phyloP scores from a whole-genome alignment of 2,888 invertebrate genomes.

The Papilio demoleus region DNA sequence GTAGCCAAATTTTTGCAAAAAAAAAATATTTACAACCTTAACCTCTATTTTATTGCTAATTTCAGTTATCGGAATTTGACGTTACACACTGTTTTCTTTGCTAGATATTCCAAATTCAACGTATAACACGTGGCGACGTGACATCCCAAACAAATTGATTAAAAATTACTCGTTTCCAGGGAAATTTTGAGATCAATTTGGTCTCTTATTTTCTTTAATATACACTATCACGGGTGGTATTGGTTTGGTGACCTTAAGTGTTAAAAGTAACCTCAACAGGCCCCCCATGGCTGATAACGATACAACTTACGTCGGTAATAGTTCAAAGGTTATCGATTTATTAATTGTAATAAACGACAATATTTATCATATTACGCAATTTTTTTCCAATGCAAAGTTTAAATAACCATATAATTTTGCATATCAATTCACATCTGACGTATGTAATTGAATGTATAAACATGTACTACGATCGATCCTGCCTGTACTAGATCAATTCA shows the following conservation, averaged over 20 bases:
- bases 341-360: background rate
- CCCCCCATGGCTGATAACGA: background rate
- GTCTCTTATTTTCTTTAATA: background rate
- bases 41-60: too few relatives aligned
- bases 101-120: too few relatives aligned
- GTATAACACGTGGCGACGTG: background rate
- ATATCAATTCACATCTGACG: conserved; percentile 2
- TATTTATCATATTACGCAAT: background rate
- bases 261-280: background rate
- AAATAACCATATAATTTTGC: background rate
- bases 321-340: conserved; percentile 12
- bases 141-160: too few relatives aligned
- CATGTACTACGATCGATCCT: conserved; percentile 3
- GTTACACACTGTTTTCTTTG: too few relatives aligned
- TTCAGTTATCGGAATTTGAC: too few relatives aligned
- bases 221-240: background rate
- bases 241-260: background rate
- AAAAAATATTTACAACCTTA: too few relatives aligned
- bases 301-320: background rate
- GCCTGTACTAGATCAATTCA: conserved; percentile 19
- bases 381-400: background rate
- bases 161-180: background rate
- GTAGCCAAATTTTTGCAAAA: too few relatives aligned
- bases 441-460: conserved; percentile 1
- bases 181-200: too few relatives aligned